Conservation (phyloP, 1,140 invertebrate genomes). For the Fopius arisanus region DNA sequence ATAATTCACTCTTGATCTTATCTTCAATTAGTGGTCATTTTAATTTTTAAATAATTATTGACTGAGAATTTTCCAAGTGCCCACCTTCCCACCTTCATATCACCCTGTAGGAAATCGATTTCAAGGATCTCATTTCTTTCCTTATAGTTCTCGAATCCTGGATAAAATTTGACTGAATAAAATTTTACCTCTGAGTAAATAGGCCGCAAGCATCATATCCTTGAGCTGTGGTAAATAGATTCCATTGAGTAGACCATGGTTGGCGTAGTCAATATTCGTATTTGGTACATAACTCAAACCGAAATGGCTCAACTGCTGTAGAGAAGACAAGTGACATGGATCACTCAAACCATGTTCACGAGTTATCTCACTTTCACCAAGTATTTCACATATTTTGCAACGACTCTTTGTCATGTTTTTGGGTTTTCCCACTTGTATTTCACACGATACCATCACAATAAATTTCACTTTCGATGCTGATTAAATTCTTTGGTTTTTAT, state of each 20-base stretch:
- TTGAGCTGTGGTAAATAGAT: slow-evolving; percentile 65
- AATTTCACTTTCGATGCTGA: background rate
- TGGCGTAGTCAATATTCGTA: slow-evolving; percentile 54
- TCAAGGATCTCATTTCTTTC: too few relatives aligned
- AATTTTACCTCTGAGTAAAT: slow-evolving; percentile 66
- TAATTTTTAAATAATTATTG: too few relatives aligned
- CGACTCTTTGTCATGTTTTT: slow-evolving; percentile 59
- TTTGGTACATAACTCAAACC: slow-evolving; percentile 49
- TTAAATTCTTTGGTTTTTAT: background rate
- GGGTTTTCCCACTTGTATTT: slow-evolving; percentile 3
- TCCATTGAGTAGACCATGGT: slow-evolving; percentile 54
- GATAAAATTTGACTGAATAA: background rate
- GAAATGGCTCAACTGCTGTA: slow-evolving; percentile 54
- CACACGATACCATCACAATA: background rate
- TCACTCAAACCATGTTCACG: slow-evolving; percentile 57
- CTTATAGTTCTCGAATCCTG: too few relatives aligned
- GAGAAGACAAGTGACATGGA: slow-evolving; percentile 54
- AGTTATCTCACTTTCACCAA: slow-evolving; percentile 56
- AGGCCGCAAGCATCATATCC: slow-evolving; percentile 68
- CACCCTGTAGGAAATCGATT: too few relatives aligned
- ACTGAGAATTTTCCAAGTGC: too few relatives aligned
- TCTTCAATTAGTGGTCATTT: too few relatives aligned
- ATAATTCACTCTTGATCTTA: too few relatives aligned
- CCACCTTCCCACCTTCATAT: too few relatives aligned
- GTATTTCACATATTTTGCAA: slow-evolving; percentile 64